Conservation (phyloP, 2,113 vertebrate species). For the Urocitellus parryii region DNA sequence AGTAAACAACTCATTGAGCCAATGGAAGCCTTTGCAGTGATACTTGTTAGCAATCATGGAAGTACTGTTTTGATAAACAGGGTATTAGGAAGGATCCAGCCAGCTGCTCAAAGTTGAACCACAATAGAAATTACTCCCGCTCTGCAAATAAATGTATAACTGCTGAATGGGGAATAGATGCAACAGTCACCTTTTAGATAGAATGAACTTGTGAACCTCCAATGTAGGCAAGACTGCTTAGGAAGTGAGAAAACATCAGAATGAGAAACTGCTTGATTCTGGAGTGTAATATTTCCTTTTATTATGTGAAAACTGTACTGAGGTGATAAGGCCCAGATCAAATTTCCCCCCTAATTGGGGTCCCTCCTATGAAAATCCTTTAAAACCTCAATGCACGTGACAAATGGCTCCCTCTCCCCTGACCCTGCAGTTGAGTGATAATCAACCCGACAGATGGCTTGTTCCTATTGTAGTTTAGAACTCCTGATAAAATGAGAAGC, state of each 20-base stretch:
- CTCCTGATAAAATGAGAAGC: slow-evolving; percentile 67
- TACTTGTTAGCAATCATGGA: background rate
- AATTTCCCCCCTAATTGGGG: slow-evolving; percentile 49
- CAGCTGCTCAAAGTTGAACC: background rate
- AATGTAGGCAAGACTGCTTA: background rate
- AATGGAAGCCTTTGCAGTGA: background rate
- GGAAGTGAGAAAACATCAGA: slow-evolving; percentile 38
- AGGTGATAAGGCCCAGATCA: slow-evolving; percentile 48
- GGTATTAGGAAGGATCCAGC: background rate
- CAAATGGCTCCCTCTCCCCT: slow-evolving; percentile 55
- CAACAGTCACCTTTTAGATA: slow-evolving; percentile 23
- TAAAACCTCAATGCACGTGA: slow-evolving; percentile 69
- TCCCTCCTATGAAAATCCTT: slow-evolving; percentile 62
- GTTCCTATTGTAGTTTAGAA: slow-evolving; percentile 45
- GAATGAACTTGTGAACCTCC: background rate
- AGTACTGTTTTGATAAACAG: slow-evolving; percentile 26
- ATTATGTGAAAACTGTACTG: background rate
- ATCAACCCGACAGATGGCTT: slow-evolving; percentile 65
- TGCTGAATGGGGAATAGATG: background rate
- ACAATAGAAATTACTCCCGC: background rate
- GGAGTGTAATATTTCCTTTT: slow-evolving; percentile 66
- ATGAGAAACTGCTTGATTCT: slow-evolving; percentile 28
- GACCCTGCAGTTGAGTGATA: slow-evolving; percentile 36
- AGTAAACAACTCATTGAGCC: background rate
- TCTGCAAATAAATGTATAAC: background rate